These are phyloP conservation scores for Deilephila porcellus DNA, from an alignment of 2,888 invertebrate species.

Conservation along the genomic window DNA sequence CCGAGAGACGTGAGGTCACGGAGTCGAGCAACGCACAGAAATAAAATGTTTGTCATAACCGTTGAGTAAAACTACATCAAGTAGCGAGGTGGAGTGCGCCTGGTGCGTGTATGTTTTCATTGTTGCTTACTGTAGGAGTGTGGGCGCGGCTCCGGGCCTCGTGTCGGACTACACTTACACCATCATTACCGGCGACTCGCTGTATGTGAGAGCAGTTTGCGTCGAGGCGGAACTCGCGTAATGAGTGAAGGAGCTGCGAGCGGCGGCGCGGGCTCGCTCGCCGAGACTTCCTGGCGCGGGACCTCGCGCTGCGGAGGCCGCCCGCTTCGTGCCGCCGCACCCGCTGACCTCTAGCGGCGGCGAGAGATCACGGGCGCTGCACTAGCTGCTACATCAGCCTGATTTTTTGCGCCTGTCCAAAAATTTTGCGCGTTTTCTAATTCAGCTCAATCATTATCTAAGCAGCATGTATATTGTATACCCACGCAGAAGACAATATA, in stretches of 20 bases:
- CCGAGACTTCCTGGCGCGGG: conserved; percentile 17
- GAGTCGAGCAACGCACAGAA: too few relatives aligned
- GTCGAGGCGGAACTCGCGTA: background rate
- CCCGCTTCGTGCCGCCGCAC: conserved; percentile 28
- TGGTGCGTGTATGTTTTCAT: too few relatives aligned
- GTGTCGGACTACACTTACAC: background rate
- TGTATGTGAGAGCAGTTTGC: background rate
- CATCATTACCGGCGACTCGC: background rate
- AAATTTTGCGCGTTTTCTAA: too few relatives aligned
- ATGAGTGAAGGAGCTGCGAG: conserved; percentile 24
- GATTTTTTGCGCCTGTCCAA: background rate
- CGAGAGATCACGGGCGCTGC: conserved; percentile 3
- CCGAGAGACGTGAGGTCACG: too few relatives aligned
- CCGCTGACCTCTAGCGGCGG: conserved; percentile 27
- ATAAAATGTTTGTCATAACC: too few relatives aligned
- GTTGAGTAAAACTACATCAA: too few relatives aligned
- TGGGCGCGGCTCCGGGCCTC: background rate
- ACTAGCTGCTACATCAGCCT: background rate
- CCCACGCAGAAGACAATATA: too few relatives aligned
- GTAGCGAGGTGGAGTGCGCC: too few relatives aligned
- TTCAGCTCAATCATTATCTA: too few relatives aligned
- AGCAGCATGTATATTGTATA: too few relatives aligned
- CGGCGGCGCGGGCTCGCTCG: conserved; percentile 27
- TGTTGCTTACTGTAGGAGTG: too few relatives aligned
- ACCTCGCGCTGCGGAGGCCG: conserved; percentile 30